Evolutionary conservation across 2,888 invertebrate genomes (phyloP).

Genomic region (Aleiodes testaceus): DNA sequence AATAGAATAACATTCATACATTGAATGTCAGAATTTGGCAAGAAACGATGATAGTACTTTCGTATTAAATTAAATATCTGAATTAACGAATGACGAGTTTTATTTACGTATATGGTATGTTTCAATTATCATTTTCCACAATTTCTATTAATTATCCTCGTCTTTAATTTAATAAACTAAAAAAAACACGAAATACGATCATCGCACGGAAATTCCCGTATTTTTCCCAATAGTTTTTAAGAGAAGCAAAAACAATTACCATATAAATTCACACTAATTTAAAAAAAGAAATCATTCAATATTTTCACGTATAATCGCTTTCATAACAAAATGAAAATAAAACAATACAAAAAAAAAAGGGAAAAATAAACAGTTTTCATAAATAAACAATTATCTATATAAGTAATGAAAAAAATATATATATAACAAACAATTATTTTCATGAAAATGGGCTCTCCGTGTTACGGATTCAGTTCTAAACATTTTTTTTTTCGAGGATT

Average conservation of each 20-base stretch:
- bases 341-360: slow-evolving; percentile 59
- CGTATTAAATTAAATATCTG: slow-evolving; percentile 52
- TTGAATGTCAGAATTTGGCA: slow-evolving; percentile 51
- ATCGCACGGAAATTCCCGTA: not conserved
- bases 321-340: slow-evolving; percentile 66
- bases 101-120: slow-evolving; percentile 55
- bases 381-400: slow-evolving; percentile 71
- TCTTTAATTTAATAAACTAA: slow-evolving; percentile 35
- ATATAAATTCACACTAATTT: slow-evolving; percentile 42
- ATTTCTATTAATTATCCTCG: slow-evolving; percentile 17
- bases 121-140: slow-evolving; percentile 37
- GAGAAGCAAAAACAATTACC: slow-evolving; percentile 42
- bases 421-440: slow-evolving; percentile 64
- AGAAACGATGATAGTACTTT: slow-evolving; percentile 54
- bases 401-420: slow-evolving; percentile 66
- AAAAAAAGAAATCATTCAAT: slow-evolving; percentile 40
- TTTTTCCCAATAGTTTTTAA: not conserved
- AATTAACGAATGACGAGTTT: slow-evolving; percentile 54
- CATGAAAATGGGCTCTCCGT: slow-evolving; percentile 45
- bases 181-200: slow-evolving; percentile 42
- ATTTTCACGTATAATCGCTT: slow-evolving; percentile 58
- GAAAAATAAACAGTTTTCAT: slow-evolving; percentile 71
- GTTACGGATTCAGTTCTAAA: slow-evolving; percentile 59
- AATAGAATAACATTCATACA: too few species aligned
- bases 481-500: slow-evolving; percentile 45